phyloP scores from a whole-genome alignment of 2,888 invertebrate species.

The Cloeon dipterum region DNA sequence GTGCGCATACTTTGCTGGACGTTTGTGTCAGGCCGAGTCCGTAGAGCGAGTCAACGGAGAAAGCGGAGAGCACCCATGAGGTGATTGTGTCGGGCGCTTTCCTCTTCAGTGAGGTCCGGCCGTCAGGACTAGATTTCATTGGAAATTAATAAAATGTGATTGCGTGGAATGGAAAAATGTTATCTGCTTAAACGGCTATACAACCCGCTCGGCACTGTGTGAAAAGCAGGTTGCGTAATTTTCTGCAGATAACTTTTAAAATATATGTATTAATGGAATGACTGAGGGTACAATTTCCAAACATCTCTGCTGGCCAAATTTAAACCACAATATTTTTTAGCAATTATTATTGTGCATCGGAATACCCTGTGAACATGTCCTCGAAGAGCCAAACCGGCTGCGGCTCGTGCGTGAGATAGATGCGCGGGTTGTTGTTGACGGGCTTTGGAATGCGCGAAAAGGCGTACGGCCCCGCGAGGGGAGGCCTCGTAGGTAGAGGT shows the following conservation, averaged over 20 bases:
- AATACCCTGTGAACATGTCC: slow-evolving; percentile 5
- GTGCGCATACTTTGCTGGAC: slow-evolving; percentile 36
- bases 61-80: slow-evolving; percentile 64
- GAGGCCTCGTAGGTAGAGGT: slow-evolving; percentile 42
- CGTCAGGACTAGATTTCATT: slow-evolving; percentile 12
- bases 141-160: too few relatives aligned
- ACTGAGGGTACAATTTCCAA: too few relatives aligned
- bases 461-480: slow-evolving; percentile 71
- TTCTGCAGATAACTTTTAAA: too few relatives aligned
- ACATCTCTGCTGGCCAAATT: too few relatives aligned
- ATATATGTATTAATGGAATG: too few relatives aligned
- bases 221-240: too few relatives aligned
- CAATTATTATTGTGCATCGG: too few relatives aligned
- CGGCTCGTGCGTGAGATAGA: slow-evolving; percentile 49
- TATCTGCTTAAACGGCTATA: too few relatives aligned
- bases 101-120: slow-evolving; percentile 19
- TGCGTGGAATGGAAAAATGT: too few relatives aligned
- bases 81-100: slow-evolving; percentile 63
- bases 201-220: too few relatives aligned
- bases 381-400: slow-evolving; percentile 64
- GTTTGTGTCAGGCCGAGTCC: slow-evolving; percentile 54
- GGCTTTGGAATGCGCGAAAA: slow-evolving; percentile 71
- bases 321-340: too few relatives aligned
- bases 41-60: slow-evolving; percentile 49
- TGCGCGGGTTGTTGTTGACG: slow-evolving; percentile 51